Base-by-base conservation (phyloP, 2,797 vertebrate genomes). In the Oceanodroma leucorhoa region DNA sequence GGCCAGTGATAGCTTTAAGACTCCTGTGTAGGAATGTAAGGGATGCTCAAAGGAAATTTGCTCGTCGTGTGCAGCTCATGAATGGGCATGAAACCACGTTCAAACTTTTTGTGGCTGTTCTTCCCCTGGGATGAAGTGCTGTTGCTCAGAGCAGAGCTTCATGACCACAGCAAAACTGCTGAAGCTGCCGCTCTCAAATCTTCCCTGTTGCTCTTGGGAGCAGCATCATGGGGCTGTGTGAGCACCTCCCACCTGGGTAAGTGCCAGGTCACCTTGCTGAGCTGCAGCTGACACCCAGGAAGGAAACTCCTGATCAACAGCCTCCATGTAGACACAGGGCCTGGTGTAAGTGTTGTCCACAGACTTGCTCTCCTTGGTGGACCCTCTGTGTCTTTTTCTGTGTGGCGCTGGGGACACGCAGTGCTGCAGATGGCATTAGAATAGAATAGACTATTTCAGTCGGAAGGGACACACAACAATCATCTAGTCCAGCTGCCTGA, bases 391-490 rank as follows among this genome's bases (percentile, higher is more conserved):
- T 32, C 17, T 45, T 73, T 57, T 79, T 43, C 55, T 65, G 24
- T 58, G 41, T 14, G 18, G 18, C 2, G 4, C 0, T 34, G 51
- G 41, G 14, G 11, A 45, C 0, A 5, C 3, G 2, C 0, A 0
- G 32, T 66, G 29, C 29, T 83, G 24, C 2, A 5, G 20, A 24
- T 36, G 16, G 13, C 1, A 0, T 26, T 58, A 36, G n/a, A 36
- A 36, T 19, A 61, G 18, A 61, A 29, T 22, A 41, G 61, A 41
- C 11, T 22, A 43, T 20, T 20, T 64, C 29, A 43, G 40, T 14
- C 32, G 40, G 61, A 64, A 43, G 40, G 29, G 40, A 43, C 61
- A 14, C 43, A 43, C 40, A 43, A 64, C 2, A 5, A 23, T 14
- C 40, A 32, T 16, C 5, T 43, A 64, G 29, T 43, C 29, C 40